These are phyloP conservation scores for Vireo griseus DNA, from an alignment of 2,797 vertebrate species.

Conservation along the genomic window DNA sequence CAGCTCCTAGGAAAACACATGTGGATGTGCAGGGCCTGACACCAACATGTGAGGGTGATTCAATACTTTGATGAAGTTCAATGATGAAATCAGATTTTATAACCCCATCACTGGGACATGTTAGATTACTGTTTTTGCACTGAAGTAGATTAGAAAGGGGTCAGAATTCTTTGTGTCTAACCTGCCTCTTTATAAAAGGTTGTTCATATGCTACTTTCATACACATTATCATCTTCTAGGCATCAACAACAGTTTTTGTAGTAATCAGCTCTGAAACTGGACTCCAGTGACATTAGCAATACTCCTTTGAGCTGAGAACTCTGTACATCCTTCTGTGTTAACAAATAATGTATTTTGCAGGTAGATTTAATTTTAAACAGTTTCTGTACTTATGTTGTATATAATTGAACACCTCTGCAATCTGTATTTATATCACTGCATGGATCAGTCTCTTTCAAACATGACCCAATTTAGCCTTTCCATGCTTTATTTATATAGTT, in stretches of 20 bases:
- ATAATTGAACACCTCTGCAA: neutral
- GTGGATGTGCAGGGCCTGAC: neutral
- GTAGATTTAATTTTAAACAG: neutral
- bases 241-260: neutral
- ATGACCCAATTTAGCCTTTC: neutral
- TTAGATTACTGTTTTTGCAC: neutral
- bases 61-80: neutral
- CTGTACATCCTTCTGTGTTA: neutral
- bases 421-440: neutral
- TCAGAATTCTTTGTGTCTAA: neutral
- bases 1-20: neutral
- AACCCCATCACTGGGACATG: neutral
- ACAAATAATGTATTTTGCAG: neutral
- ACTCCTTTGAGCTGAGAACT: neutral
- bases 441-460: neutral
- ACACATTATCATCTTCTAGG: neutral
- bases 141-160: neutral
- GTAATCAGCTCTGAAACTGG: neutral
- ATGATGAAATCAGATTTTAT: neutral
- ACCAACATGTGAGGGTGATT: neutral
- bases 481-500: neutral
- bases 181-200: neutral
- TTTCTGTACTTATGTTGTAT: neutral
- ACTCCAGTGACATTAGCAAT: neutral
- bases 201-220: neutral